phyloP scores from a whole-genome alignment of 2,113 vertebrate genomes.

The Platycercus adscitus region DNA sequence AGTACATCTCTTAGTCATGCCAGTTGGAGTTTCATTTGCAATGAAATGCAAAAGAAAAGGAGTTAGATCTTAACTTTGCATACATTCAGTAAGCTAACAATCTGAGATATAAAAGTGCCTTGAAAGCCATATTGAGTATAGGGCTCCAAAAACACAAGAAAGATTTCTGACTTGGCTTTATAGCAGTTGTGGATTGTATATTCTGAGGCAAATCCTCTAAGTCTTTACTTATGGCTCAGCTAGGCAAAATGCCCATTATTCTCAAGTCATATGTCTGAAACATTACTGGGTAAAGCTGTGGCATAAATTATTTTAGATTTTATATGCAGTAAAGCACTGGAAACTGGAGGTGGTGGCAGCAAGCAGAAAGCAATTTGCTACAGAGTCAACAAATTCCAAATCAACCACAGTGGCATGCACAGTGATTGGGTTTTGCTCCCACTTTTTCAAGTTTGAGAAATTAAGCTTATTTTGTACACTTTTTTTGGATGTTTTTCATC shows the following conservation, averaged over 20 bases:
- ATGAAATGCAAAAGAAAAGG: background rate
- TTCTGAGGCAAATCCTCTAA: background rate
- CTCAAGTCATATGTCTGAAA: constrained; percentile 10
- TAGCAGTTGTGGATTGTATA: background rate
- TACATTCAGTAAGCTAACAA: background rate
- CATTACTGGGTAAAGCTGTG: background rate
- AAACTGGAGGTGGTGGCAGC: constrained; percentile 29
- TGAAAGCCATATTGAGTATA: background rate
- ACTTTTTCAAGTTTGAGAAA: background rate
- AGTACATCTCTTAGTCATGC: background rate
- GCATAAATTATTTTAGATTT: constrained; percentile 19
- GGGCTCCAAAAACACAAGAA: background rate
- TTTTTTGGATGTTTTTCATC: background rate
- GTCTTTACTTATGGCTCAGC: background rate
- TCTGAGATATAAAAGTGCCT: background rate
- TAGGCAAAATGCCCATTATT: background rate
- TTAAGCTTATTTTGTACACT: background rate
- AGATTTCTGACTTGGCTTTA: background rate
- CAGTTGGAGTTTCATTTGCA: background rate
- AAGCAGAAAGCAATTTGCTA: constrained; percentile 18
- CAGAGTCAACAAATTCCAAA: background rate
- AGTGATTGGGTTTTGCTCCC: background rate
- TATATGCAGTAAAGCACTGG: constrained; percentile 1
- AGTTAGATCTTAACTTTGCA: background rate
- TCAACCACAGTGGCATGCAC: background rate